Evolutionary conservation across 92 coral and sea anemone genomes (phyloP).

Genomic region (Diadumene lineata): DNA sequence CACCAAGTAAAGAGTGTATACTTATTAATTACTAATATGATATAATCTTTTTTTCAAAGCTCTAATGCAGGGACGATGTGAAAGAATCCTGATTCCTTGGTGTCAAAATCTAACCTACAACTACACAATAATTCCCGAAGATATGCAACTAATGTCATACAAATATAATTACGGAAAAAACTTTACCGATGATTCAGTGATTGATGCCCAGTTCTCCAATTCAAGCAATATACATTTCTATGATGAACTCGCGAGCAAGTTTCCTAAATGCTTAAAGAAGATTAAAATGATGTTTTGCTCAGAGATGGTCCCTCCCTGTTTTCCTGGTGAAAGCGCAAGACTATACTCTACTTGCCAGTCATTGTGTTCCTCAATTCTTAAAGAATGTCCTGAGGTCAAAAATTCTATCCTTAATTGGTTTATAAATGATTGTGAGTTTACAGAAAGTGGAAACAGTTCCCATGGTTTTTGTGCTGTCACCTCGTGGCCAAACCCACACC

Average conservation of each 20-base stretch:
- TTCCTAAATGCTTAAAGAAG: constrained; percentile 33
- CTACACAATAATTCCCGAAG: neutral
- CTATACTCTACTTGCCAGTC: constrained; percentile 55
- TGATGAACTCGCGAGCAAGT: neutral
- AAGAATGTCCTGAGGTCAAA: constrained; percentile 43
- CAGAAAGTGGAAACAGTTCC: constrained; percentile 28
- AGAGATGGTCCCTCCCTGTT: constrained; percentile 71
- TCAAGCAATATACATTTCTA: neutral
- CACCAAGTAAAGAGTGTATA: no score
- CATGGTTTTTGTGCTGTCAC: constrained; percentile 56
- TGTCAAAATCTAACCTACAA: constrained; percentile 23
- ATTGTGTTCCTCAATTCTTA: constrained; percentile 36
- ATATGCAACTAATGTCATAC: constrained; percentile 8
- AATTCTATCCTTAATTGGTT: neutral
- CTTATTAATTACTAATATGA: no score
- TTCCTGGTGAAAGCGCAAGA: constrained; percentile 52
- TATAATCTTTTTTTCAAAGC: neutral
- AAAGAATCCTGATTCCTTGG: constrained; percentile 3
- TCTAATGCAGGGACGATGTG: constrained; percentile 25
- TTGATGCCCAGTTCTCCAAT: neutral
- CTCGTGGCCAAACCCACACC: constrained; percentile 56
- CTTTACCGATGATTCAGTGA: constrained; percentile 17
- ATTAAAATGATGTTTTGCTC: constrained; percentile 59
- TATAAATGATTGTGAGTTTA: constrained; percentile 13
- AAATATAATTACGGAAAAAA: neutral